Evolutionary conservation across 2,113 vertebrate species (phyloP), one percentile per base, ranked within the genome.

Genomic region (Lamprologus lemairii): DNA sequence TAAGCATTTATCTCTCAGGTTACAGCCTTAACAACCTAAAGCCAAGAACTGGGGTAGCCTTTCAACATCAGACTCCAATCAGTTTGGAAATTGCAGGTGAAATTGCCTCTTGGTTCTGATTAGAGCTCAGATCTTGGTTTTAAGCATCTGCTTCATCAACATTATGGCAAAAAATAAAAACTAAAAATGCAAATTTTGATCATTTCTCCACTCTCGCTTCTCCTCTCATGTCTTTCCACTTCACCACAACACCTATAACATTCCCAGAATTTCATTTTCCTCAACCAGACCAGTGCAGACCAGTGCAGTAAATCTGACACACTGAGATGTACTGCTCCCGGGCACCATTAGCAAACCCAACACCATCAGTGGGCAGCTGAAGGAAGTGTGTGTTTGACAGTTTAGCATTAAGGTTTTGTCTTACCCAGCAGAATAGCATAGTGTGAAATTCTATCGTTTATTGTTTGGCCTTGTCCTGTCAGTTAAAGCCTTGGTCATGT

Each of bases 381-480:
- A 88, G 89, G 90, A 86, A 92, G 65, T 60, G 45, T 31, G 51
- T 71, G 82, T 89, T 91, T 93, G 93, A 89, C 88, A 93, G 88
- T 79, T 53, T 87, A 88, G 73, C 86, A 91, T 94, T 92, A 90
- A 73, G 90, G 79, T 80, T 93, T 93, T 21, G 21, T 91, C 86
- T 89, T 87, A 87, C 84, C 82, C 60, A 83, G 89, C 82, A 79
- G 73, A 91, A 91, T 89, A 87, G 83, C 78, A 23, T 13, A 12
- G 83, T 55, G 79, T 80, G 83, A 85, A 91, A 94, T 87, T 86
- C 55, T 83, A 89, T 80, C 84, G 9, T 68, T 84, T 12, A 23
- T 86, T 90, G 87, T 92, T 92, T 95, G 93, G 90, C 94, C 94
- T 95, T 91, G 94, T 90, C 82, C 84, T 92, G 93, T 94, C 94